Evolutionary conservation across 2,113 vertebrate species (phyloP).

Genomic region (Labeo catla): DNA sequence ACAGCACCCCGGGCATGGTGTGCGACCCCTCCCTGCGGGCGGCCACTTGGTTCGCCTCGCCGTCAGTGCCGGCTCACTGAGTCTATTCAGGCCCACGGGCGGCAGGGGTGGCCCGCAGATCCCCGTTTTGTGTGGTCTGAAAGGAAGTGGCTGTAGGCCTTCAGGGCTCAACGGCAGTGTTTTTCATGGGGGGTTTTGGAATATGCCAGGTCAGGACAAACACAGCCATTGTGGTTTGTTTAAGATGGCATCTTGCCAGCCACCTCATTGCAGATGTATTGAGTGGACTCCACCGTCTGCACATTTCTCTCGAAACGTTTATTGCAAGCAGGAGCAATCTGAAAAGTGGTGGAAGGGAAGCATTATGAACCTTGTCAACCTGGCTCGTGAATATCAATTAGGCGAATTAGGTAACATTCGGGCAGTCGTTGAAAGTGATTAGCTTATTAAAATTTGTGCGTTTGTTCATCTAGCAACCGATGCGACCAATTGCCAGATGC

Average conservation of each 20-base stretch:
- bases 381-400: conserved; percentile 13
- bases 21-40: not conserved
- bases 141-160: conserved; percentile 67
- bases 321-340: conserved; percentile 5
- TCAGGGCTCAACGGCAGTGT: conserved; percentile 52
- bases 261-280: conserved; percentile 56
- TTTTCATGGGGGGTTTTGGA: conserved; percentile 70
- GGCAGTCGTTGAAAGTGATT: not conserved
- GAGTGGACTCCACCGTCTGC: conserved; percentile 35
- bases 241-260: conserved; percentile 63
- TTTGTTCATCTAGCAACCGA: not conserved
- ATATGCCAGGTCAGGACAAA: conserved; percentile 79
- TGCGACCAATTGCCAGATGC: not conserved
- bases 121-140: conserved; percentile 78
- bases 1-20: not conserved
- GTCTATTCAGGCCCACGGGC: conserved; percentile 70
- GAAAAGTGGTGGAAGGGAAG: conserved; percentile 2
- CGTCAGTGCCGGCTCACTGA: conserved; percentile 68
- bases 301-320: conserved; percentile 40
- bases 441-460: not conserved
- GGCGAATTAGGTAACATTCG: not conserved
- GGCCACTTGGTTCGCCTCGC: not conserved
- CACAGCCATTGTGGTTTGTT: conserved; percentile 66
- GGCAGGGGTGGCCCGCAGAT: conserved; percentile 72
- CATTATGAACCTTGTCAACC: not conserved